Evolutionary conservation across 2,797 vertebrate species (phyloP), one percentile per base, ranked within the genome.

Genomic region (Chrosomus eos): DNA sequence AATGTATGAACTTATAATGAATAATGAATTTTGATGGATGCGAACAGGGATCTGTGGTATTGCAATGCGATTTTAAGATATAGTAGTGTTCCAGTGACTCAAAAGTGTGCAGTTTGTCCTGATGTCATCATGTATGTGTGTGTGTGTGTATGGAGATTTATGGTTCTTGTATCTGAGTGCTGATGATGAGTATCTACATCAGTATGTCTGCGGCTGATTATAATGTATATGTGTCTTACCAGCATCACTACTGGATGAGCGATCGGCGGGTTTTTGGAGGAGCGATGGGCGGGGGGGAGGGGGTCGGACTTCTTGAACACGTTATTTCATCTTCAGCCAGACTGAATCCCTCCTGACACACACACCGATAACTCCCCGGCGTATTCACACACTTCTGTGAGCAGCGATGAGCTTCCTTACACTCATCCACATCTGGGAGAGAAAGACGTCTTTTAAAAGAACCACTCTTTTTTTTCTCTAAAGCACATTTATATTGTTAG

Each of bases 371-470:
- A 91, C 97, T 97, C 80, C 97, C 97, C 0, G 88, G 91, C 0
- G 94, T 95, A 93, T 97, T 98, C 88, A 95, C 5, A 14, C 98
- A 99, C 88, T 75, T 86, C 88, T 97, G 97, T 28, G 91, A 5
- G 72, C 97, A 98, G 0, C 86, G 77, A 0, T 92, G 94, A 81
- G 55, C 85, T 82, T 91, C 92, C 0, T 87, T 8, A 13, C 98
- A 98, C 78, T 98, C 98, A 0, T 98, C 96, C 91, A 97, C 92
- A 0, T 98, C 98, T 99, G 71, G n/a, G 2, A 71, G 3, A 68
- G 16, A 80, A 5, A 74, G 11, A 85, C 13, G 19, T 16, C 0
- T 31, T 36, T 26, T 38, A n/a, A 38, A 83, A 33, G 26, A 51
- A 60, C 55, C 55, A n/a, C 55, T 43, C 70, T 40, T 36, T 51